Base-by-base conservation (phyloP, 92 coral and sea anemone genomes). In the Phenganax subtilis region DNA sequence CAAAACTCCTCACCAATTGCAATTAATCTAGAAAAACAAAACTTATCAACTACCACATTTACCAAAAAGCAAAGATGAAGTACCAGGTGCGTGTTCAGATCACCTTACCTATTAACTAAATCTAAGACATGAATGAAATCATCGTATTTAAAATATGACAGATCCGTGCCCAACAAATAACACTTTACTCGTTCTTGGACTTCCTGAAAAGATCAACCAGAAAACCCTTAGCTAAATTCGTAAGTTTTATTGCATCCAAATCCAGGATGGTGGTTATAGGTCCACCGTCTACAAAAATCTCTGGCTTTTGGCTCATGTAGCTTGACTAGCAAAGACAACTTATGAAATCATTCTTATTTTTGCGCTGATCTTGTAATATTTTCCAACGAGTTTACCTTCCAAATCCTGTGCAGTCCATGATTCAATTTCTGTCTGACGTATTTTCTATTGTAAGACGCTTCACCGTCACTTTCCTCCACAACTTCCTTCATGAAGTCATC, bases 1-100 rank as follows among this genome's bases (percentile, higher is more conserved):
- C 98, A 94, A 72, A 94, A 94, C 75, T 94, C 98, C 80, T 91
- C 97, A 12, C 98, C 98, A 84, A 94, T 92, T 51, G 91, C 91
- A 72, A 94, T 94, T 77, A 94, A 85, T 74, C 98, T 91, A 80
- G 2, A 30, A 83, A 63, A 37, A 10, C 77, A 54, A 57, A 77
- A 12, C 52, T 77, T 25, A 44, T 15, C 2, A 65, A 12, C 12
- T 16, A 11, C 6, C 37, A 68, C 55, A 15, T 47, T 3, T 37
- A 64, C 27, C 27, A 65, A 12, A 54, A 29, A 16, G 7, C 37
- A 1, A 25, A 9, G 12, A 16, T 27, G 60, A n/a, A 58, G 54
- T 11, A 59, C 65, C 16, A 31, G 54, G 57, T 9, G 67, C 67
- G 6, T 30, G 47, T 30, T 30, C 54, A 37, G 1, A 2, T 4